Percentiles rank a stretch among this genome's conserved stretches.
Evolutionary conservation across 1,140 invertebrate genomes (phyloP).

Genomic region (Bombus polaris): DNA sequence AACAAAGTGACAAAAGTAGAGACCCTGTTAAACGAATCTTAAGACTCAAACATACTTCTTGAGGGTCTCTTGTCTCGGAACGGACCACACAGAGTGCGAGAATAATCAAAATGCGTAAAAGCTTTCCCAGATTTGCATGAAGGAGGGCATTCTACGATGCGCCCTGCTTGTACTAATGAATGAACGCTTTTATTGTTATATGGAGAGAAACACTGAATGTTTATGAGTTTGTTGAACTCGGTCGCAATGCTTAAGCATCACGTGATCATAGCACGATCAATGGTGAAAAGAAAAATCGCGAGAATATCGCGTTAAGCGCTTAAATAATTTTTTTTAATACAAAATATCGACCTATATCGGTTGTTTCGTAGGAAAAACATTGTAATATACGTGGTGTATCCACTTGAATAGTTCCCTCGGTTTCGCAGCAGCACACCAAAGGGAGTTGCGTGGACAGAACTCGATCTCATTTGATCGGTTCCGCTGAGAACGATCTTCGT

Average conservation of each 20-base stretch:
- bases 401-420: background rate
- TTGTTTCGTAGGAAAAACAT: background rate
- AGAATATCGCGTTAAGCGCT: background rate
- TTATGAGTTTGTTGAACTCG: background rate
- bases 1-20: too few species aligned
- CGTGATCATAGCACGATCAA: background rate
- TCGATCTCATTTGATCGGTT: background rate
- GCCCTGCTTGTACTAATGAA: background rate
- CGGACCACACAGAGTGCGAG: background rate
- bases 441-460: background rate
- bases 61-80: background rate
- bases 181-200: slow-evolving; percentile 43
- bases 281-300: background rate
- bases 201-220: background rate
- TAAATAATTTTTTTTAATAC: background rate
- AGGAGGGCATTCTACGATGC: slow-evolving; percentile 41
- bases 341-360: background rate
- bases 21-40: background rate
- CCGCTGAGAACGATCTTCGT: slow-evolving; percentile 21
- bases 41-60: background rate
- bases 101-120: background rate
- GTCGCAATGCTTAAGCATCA: background rate
- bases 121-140: slow-evolving; percentile 5
- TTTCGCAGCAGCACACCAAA: background rate
- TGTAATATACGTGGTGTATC: background rate